Evolutionary conservation across 2,797 vertebrate genomes (phyloP).

Genomic region (Pterois miles): DNA sequence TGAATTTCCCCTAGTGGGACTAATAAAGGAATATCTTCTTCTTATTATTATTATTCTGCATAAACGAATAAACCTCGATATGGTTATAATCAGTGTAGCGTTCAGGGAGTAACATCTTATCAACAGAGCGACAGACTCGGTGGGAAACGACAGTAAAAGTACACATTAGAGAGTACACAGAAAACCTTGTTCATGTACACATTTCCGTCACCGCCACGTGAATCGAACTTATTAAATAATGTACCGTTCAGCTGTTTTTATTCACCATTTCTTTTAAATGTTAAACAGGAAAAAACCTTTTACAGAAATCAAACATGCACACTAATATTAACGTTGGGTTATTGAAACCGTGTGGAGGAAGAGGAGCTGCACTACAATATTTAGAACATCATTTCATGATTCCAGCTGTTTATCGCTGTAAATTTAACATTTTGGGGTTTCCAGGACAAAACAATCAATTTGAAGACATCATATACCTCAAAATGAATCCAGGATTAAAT

Average conservation of each 20-base stretch:
- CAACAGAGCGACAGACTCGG: constrained; percentile 6
- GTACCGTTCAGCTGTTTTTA: constrained; percentile 75
- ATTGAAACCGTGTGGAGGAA: background rate
- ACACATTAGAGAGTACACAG: constrained; percentile 20
- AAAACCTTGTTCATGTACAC: constrained; percentile 60
- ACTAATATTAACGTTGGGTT: constrained; percentile 78
- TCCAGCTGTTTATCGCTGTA: background rate
- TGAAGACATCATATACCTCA: background rate
- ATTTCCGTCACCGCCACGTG: constrained; percentile 80
- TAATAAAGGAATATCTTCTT: too few relatives aligned
- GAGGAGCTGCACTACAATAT: constrained; percentile 7
- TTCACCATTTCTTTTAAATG: constrained; percentile 82
- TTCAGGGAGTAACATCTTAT: too few relatives aligned
- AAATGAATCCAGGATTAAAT: too few relatives aligned
- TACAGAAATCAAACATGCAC: constrained; percentile 94
- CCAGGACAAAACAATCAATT: background rate
- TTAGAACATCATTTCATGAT: background rate
- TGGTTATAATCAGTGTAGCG: too few relatives aligned
- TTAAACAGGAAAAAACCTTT: constrained; percentile 86
- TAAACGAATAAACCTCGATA: too few relatives aligned
- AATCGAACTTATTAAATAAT: constrained; percentile 95
- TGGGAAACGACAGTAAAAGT: background rate
- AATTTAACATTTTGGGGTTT: background rate
- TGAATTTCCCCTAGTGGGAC: too few relatives aligned
- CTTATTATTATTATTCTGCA: too few relatives aligned